Evolutionary conservation across 2,797 vertebrate species (phyloP).

Genomic region (Halcyon leucocephala): DNA sequence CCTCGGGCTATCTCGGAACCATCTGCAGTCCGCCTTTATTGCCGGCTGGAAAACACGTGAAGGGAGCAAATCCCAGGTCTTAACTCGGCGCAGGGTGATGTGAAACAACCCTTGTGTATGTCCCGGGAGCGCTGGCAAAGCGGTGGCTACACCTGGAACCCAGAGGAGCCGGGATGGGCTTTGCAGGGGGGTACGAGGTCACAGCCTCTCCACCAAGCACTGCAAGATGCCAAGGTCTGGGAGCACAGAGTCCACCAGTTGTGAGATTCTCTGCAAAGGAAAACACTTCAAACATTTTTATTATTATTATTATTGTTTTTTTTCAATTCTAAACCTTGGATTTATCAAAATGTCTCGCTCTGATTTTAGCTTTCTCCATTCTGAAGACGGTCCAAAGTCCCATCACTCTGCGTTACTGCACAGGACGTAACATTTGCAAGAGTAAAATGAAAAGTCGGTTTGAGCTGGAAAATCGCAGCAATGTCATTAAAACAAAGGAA

Average conservation of each 20-base stretch:
- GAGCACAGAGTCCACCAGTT: background rate
- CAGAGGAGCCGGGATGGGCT: background rate
- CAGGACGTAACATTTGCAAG: background rate
- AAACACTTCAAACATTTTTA: background rate
- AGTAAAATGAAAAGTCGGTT: background rate
- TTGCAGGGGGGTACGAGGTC: background rate
- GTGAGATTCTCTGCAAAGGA: background rate
- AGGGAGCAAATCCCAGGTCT: background rate
- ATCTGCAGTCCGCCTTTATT: background rate
- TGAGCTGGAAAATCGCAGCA: slow-evolving; percentile 31
- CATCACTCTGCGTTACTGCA: background rate
- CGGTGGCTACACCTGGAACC: background rate
- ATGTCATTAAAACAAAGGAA: slow-evolving; percentile 42
- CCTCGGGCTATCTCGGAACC: background rate
- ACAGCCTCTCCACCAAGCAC: background rate
- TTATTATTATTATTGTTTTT: background rate
- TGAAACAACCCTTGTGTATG: background rate
- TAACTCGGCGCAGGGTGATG: too few species aligned
- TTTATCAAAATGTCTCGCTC: background rate
- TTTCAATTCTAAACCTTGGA: background rate
- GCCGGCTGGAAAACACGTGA: background rate
- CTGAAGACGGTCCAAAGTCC: slow-evolving; percentile 13
- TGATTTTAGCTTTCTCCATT: background rate
- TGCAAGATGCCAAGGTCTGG: background rate
- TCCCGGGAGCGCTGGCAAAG: background rate